Conservation (phyloP, 2,113 vertebrate genomes). For the Elephantulus edwardii region DNA sequence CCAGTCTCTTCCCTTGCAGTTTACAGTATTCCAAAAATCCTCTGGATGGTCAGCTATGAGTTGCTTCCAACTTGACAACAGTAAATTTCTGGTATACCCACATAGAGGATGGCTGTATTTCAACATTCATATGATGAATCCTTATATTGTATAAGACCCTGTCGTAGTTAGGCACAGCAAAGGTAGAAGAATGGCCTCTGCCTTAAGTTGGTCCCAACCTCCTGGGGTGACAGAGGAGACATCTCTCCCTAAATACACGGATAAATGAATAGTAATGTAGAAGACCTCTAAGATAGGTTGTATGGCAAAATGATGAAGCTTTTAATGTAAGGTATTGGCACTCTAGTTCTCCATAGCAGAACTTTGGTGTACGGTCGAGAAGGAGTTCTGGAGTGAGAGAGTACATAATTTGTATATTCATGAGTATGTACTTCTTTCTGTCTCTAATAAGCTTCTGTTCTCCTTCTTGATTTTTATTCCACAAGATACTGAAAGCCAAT, state of each 20-base stretch:
- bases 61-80: too few relatives aligned
- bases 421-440: background rate
- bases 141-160: background rate
- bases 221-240: background rate
- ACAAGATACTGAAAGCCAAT: conserved; percentile 12
- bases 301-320: background rate
- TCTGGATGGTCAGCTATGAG: too few relatives aligned
- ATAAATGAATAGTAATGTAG: background rate
- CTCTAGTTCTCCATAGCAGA: background rate
- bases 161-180: background rate
- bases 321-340: background rate
- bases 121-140: background rate
- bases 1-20: too few relatives aligned
- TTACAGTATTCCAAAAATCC: too few relatives aligned
- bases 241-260: background rate
- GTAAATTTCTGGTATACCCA: background rate
- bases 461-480: background rate
- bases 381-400: background rate
- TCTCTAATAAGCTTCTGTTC: background rate
- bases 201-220: background rate
- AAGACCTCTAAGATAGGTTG: background rate
- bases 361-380: background rate
- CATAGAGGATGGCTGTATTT: background rate
- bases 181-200: background rate
- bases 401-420: background rate